Base-by-base conservation (phyloP, 2,888 invertebrate genomes). In the Agriopis leucophaearia region DNA sequence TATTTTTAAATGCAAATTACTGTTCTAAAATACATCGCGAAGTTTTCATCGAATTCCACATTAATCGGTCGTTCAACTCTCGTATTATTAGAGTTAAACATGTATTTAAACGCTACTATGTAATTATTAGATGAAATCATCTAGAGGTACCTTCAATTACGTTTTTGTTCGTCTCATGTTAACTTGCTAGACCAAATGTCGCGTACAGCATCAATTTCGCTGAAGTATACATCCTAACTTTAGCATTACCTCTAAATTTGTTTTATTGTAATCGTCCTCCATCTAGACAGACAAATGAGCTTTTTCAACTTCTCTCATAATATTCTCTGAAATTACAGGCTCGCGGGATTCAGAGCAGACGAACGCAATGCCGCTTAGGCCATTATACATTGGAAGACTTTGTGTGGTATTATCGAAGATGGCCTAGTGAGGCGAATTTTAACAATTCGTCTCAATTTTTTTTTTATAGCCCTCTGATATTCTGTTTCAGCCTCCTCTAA, bases 41-140 rank as follows among this genome's bases (percentile, higher is more conserved):
- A 64, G 72, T 76, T 78, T 74, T 79, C 64, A 78, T 78, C 74
- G 75, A 78, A 78, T 76, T 78, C 75, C 74, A 67, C 82, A 85
- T 87, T 87, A 85, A 79, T 58, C 79, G 87, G 79, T 54, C 87
- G 75, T 85, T 88, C 79, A 86, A 84, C 85, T 78, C 74, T 65
- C 54, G 71, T 78, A 78, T 75, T 78, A 77, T 66, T 74, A 71
- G 72, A 71, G 60, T 64, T 65, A 69, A 64, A 63, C 58, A 52
- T 54, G 57, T 61, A 66, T 61, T 62, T 55, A 66, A 71, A 71
- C 60, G 66, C 66, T 68, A 65, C 63, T 45, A 56, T 63, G 62
- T 71, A 69, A 71, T 74, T 69, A 69, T 68, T 64, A 38, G 64
- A 72, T 72, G 71, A 71, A 72, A 71, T 72, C 72, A 74, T 70